Percentiles rank a stretch among this genome's conserved stretches.
Evolutionary conservation across 2,113 vertebrate genomes (phyloP).

Genomic region (Brienomyrus brachyistius): DNA sequence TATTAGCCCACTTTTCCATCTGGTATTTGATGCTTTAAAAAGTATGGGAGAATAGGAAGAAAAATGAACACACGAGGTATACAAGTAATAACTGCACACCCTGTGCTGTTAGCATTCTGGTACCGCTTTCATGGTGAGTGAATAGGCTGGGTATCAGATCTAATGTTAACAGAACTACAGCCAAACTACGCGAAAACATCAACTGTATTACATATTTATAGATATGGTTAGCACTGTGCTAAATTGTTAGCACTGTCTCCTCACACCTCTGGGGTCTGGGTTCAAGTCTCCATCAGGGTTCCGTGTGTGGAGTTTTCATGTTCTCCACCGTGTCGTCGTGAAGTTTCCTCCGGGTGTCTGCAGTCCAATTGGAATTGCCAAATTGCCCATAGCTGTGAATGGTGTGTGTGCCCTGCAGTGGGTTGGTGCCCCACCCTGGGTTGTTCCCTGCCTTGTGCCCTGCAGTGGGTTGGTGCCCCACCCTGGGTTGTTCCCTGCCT

Average conservation of each 20-base stretch:
- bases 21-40: not conserved
- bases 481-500: too few relatives aligned
- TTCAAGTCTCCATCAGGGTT: not conserved
- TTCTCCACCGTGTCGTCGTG: not conserved
- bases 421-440: too few relatives aligned
- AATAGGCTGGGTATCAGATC: not conserved
- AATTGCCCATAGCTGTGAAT: not conserved
- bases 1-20: slow-evolving; percentile 34
- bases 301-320: not conserved
- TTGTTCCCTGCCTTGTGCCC: too few relatives aligned
- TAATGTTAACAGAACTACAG: not conserved
- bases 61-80: not conserved
- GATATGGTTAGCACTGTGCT: not conserved
- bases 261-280: not conserved
- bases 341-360: not conserved
- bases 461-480: too few relatives aligned
- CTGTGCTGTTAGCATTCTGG: not conserved
- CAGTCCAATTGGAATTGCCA: not conserved
- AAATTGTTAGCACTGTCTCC: not conserved
- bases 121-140: not conserved
- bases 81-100: not conserved
- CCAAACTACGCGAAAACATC: not conserved
- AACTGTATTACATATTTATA: not conserved
- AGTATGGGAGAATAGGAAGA: not conserved
- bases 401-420: too few relatives aligned